phyloP scores from a whole-genome alignment of 2,888 invertebrate genomes.

The Pristionchus japonicus region DNA sequence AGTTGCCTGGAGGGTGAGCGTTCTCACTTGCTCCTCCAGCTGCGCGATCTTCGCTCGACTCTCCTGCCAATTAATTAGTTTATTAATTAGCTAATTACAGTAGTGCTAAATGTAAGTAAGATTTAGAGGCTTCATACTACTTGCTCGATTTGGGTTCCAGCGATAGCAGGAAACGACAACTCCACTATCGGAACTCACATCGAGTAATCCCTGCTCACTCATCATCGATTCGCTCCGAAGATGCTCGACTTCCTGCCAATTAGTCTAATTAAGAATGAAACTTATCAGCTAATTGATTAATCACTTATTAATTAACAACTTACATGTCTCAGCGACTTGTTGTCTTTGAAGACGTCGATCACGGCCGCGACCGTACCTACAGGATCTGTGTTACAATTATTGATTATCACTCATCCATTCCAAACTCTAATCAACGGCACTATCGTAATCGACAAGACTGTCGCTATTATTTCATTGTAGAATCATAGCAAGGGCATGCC shows the following conservation, averaged over 20 bases:
- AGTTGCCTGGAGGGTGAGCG: not conserved
- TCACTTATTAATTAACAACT: not conserved
- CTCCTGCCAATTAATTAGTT: not conserved
- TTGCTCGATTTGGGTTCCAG: too few species aligned
- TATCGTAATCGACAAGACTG: not conserved
- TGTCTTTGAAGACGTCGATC: not conserved
- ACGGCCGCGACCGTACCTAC: not conserved
- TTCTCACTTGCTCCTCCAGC: not conserved
- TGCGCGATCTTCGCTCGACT: not conserved
- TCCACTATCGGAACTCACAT: not conserved
- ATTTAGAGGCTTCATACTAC: too few species aligned
- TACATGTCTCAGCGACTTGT: not conserved
- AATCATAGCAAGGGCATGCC: not conserved
- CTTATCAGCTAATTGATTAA: not conserved
- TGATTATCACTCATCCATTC: too few species aligned
- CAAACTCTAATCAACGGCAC: too few species aligned
- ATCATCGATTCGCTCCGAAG: not conserved
- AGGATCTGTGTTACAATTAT: not conserved
- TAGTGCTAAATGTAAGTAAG: too few species aligned
- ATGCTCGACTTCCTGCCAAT: not conserved
- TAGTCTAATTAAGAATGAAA: not conserved
- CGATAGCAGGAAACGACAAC: too few species aligned
- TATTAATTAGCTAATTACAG: not conserved
- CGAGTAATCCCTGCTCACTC: not conserved
- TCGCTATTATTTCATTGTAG: not conserved